Percentiles rank a stretch among this genome's conserved stretches.
These are phyloP conservation scores for Pavo muticus DNA, from an alignment of 2,113 vertebrate genomes.

Conservation along the genomic window DNA sequence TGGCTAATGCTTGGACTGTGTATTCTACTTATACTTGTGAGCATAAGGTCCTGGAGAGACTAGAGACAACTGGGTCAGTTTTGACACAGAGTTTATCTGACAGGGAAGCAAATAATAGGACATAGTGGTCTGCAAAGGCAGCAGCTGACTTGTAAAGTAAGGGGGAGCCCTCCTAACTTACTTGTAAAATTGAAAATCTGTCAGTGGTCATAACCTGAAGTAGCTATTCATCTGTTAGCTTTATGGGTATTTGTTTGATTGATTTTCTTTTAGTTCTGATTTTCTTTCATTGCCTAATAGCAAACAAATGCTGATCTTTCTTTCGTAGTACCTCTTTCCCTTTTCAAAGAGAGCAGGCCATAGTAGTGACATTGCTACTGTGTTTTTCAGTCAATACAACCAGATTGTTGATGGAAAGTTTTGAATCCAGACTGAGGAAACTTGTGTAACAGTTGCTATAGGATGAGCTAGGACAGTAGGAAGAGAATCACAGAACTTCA, in stretches of 20 bases:
- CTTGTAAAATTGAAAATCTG: not conserved
- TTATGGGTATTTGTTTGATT: not conserved
- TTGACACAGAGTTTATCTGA: not conserved
- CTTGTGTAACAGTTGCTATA: not conserved
- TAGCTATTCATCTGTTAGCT: not conserved
- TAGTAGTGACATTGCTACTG: not conserved
- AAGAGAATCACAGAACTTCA: not conserved
- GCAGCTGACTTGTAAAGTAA: not conserved
- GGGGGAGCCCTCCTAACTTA: not conserved
- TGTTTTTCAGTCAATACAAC: not conserved
- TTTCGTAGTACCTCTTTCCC: not conserved
- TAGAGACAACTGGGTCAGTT: not conserved
- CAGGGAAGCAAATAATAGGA: not conserved
- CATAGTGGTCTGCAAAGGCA: not conserved
- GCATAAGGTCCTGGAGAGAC: not conserved
- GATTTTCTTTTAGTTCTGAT: not conserved
- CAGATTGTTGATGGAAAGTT: not conserved
- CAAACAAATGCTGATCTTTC: not conserved
- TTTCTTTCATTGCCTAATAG: not conserved
- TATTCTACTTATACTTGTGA: not conserved
- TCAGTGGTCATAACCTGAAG: not conserved
- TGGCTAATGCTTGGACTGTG: not conserved
- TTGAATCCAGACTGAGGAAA: not conserved
- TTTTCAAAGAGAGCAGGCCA: not conserved
- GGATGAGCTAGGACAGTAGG: not conserved